Percentiles rank a stretch among this genome's conserved stretches.
These are phyloP conservation scores for Motacilla alba DNA, from an alignment of 2,113 vertebrate genomes.

Conservation along the genomic window DNA sequence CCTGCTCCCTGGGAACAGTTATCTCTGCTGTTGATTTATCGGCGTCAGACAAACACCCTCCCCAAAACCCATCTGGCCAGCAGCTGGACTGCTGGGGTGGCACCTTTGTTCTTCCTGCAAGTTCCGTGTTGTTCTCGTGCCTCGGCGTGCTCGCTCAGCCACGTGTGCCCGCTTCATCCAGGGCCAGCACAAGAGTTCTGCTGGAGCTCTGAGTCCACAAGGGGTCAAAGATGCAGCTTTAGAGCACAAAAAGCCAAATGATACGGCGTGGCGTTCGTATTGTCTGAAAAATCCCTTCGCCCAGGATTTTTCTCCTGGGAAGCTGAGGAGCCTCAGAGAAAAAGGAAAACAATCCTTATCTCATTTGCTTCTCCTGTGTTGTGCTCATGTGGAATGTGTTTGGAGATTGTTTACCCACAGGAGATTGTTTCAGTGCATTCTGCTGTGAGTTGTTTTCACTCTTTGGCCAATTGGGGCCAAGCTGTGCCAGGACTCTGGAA, in stretches of 20 bases:
- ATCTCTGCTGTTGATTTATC: not conserved
- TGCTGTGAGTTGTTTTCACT: too few relatives aligned
- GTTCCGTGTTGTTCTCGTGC: not conserved
- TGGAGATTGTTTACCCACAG: too few relatives aligned
- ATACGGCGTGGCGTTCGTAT: too few relatives aligned
- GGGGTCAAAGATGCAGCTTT: not conserved
- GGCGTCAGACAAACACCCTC: rapidly evolving
- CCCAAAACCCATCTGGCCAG: not conserved
- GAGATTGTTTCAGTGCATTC: too few relatives aligned
- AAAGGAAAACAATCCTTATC: too few relatives aligned
- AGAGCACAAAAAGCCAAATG: not conserved
- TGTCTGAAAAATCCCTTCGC: too few relatives aligned
- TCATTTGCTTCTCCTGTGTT: too few relatives aligned
- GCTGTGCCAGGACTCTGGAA: too few relatives aligned
- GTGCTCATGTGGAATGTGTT: too few relatives aligned
- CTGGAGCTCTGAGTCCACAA: not conserved
- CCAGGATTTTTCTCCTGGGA: too few relatives aligned
- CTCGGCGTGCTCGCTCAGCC: not conserved
- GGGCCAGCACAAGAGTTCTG: not conserved
- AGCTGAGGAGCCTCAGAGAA: too few relatives aligned
- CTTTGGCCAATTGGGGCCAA: too few relatives aligned
- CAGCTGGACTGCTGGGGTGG: not conserved
- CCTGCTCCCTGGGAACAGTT: not conserved
- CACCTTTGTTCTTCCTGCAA: not conserved
- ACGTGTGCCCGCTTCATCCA: not conserved